Conservation (phyloP, 2,797 vertebrate genomes). For the Gadopsis bispinosus region DNA sequence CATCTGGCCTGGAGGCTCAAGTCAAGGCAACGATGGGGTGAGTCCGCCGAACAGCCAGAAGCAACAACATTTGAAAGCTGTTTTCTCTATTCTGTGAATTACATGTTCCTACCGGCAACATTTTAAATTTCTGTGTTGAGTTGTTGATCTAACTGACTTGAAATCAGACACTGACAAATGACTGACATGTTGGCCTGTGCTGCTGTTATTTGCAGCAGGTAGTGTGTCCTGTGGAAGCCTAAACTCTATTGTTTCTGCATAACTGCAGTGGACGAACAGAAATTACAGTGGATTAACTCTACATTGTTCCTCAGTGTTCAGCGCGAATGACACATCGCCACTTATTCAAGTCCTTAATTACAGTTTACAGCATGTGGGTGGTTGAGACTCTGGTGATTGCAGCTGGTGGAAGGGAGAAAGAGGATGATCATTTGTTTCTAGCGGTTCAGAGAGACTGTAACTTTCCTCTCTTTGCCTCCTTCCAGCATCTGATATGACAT, state of each 20-base stretch:
- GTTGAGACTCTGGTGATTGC: conserved; percentile 61
- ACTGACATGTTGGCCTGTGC: conserved; percentile 1
- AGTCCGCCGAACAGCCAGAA: conserved; percentile 10
- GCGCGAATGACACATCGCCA: conserved; percentile 70
- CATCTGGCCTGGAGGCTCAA: conserved; percentile 60
- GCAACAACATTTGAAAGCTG: conserved; percentile 11
- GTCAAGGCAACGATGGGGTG: conserved; percentile 20
- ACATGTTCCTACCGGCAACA: neutral
- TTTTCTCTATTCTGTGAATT: conserved; percentile 16
- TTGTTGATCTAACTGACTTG: neutral
- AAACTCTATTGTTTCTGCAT: conserved; percentile 30
- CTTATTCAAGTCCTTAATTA: conserved; percentile 80
- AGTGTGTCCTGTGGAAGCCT: conserved; percentile 23
- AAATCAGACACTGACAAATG: conserved; percentile 32
- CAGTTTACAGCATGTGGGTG: conserved; percentile 77
- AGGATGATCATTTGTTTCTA: conserved; percentile 42
- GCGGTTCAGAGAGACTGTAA: conserved; percentile 29
- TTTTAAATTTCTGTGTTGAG: conserved; percentile 21
- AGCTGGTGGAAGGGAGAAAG: conserved; percentile 35
- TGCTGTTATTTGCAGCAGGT: conserved; percentile 46
- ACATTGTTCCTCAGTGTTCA: conserved; percentile 70
- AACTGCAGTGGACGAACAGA: conserved; percentile 65
- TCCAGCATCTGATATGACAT: conserved; percentile 25
- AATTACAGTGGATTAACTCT: conserved; percentile 76
- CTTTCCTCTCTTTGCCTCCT: conserved; percentile 15